These are phyloP conservation scores for Ceratina australensis DNA, from an alignment of 1,140 invertebrate species.

Conservation along the genomic window DNA sequence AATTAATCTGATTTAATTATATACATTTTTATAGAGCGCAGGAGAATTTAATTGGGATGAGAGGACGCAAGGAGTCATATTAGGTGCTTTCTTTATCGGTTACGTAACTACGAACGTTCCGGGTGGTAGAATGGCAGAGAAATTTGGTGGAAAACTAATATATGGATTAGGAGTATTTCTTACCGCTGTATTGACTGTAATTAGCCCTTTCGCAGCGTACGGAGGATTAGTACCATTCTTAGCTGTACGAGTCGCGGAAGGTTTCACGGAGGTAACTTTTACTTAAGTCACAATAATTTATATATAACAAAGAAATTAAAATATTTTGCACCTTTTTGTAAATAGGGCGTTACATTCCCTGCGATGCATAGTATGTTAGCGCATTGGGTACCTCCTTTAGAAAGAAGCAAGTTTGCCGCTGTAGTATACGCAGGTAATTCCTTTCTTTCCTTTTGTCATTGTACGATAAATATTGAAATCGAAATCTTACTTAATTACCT, in stretches of 20 bases:
- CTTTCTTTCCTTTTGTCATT: neutral
- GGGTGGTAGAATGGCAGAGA: constrained; percentile 89
- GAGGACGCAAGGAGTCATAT: constrained; percentile 88
- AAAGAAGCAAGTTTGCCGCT: constrained; percentile 89
- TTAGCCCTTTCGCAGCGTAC: constrained; percentile 87
- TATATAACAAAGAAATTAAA: constrained; percentile 23
- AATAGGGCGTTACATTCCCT: constrained; percentile 89
- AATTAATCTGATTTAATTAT: constrained; percentile 12
- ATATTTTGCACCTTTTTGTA: constrained; percentile 48
- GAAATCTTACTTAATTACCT: too few species aligned
- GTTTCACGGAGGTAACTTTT: constrained; percentile 87
- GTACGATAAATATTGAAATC: too few species aligned
- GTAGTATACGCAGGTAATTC: constrained; percentile 87
- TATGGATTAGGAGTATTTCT: constrained; percentile 89
- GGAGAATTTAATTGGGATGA: constrained; percentile 90
- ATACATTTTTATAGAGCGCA: constrained; percentile 77
- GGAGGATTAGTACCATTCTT: constrained; percentile 87
- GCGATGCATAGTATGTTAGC: constrained; percentile 91
- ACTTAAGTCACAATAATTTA: constrained; percentile 8
- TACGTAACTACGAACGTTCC: constrained; percentile 93
- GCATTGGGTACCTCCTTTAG: constrained; percentile 89
- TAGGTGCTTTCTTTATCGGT: constrained; percentile 92
- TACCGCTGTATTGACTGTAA: constrained; percentile 88
- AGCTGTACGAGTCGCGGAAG: constrained; percentile 89
- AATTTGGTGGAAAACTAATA: constrained; percentile 89